Evolutionary conservation across 1,140 invertebrate genomes (phyloP).

Genomic region (Hyposmocoma kahamanoa): DNA sequence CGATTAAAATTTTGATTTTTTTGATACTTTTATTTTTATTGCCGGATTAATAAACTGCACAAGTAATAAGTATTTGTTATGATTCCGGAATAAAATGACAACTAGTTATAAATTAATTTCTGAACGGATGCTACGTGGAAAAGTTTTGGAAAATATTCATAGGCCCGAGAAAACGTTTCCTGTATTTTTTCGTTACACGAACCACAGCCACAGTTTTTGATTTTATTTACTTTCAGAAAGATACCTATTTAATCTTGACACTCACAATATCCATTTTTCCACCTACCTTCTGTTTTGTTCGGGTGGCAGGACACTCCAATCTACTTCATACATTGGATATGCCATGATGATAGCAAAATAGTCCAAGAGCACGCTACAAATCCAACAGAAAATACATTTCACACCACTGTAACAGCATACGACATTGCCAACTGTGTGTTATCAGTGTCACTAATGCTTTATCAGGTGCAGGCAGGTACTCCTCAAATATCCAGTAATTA

Average conservation of each 20-base stretch:
- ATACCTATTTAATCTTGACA: too few relatives aligned
- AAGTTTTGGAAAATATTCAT: constrained; percentile 24
- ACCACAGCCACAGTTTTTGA: too few relatives aligned
- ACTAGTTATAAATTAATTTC: constrained; percentile 10
- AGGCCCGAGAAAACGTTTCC: too few relatives aligned
- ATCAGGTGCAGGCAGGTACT: constrained; percentile 68
- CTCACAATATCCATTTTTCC: too few relatives aligned
- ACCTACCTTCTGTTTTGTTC: constrained; percentile 87
- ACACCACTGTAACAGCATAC: constrained; percentile 47
- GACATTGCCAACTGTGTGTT: constrained; percentile 59
- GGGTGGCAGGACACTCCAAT: constrained; percentile 87
- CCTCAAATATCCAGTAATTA: constrained; percentile 64
- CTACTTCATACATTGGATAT: constrained; percentile 79
- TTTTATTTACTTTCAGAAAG: too few relatives aligned
- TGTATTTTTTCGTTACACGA: too few relatives aligned
- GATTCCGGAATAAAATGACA: background rate
- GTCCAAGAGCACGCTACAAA: constrained; percentile 29
- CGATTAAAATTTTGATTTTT: too few relatives aligned
- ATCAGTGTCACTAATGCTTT: constrained; percentile 59
- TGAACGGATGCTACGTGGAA: constrained; percentile 40
- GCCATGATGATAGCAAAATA: constrained; percentile 44
- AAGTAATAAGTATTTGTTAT: background rate
- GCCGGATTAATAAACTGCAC: too few relatives aligned
- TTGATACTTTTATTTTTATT: too few relatives aligned
- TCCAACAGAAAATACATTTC: constrained; percentile 53